Evolutionary conservation across 1,140 invertebrate genomes (phyloP), one percentile per base, ranked within the genome.

Genomic region (Calycopis cecrops): DNA sequence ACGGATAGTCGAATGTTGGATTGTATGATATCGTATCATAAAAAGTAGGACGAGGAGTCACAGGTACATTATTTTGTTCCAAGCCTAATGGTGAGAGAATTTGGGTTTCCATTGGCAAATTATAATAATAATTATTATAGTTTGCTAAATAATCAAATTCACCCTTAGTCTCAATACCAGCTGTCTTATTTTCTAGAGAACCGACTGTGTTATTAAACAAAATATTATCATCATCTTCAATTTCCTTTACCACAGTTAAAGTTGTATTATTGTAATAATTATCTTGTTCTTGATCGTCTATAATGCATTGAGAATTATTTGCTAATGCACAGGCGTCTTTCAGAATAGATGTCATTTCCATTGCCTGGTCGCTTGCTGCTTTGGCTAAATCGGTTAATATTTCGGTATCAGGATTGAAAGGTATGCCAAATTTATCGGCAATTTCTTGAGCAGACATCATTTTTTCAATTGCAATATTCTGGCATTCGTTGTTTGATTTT

Each of bases 381-480:
- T 73, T 37, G 9, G 81, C 84, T 0, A 85, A 49, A 18, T 85
- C 79, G 35, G 76, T 60, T 7, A 87, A 54, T 11, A 84, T 73
- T 67, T 85, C 80, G 6, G 79, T 67, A 48, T 87, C 84, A 10
- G 84, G 79, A 48, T 64, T 74, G 58, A 79, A 87, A 37, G 76
- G 72, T 16, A 86, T 71, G 9, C 77, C 77, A 54, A 68, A 86
- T 66, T 86, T 85, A 21, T 87, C 79, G 50, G 83, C 81, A 11
- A 87, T 87, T 65, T 87, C 78, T 69, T 87, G 81, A 37, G 84
- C 84, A 10, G 71, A 70, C 81, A 87, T 85, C 81, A 87, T 82
- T 62, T 87, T 87, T 11, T 87, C 84, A 16, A 87, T 87, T 0
- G 79, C 79, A 21, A 85, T 74, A 35, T 85, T 87, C 53, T 87